Percentiles rank a stretch among this genome's conserved stretches.
Evolutionary conservation across 2,888 invertebrate genomes (phyloP).

Genomic region (Bimastos eiseni): DNA sequence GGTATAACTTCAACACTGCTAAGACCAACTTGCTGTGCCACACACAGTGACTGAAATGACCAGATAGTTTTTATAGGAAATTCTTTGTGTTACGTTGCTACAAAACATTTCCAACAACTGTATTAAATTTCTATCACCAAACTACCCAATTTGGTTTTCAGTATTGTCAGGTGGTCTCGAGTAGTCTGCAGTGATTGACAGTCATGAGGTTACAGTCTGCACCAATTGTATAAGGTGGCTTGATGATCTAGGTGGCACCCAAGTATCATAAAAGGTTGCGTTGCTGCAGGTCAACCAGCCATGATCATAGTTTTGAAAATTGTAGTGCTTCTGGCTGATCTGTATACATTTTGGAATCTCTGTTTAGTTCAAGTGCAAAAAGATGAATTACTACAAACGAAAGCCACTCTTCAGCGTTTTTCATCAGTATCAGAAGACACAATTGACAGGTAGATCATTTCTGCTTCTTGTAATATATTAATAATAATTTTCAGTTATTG

Average conservation of each 20-base stretch:
- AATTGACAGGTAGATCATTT: slow-evolving; percentile 22
- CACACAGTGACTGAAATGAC: neutral
- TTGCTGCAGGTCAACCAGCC: neutral
- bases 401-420: neutral
- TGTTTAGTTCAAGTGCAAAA: slow-evolving; percentile 7
- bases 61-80: neutral
- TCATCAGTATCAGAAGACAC: slow-evolving; percentile 21
- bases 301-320: neutral
- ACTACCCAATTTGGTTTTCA: neutral
- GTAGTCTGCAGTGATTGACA: neutral
- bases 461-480: neutral
- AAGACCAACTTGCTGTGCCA: neutral
- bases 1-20: neutral
- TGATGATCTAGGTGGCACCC: neutral
- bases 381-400: neutral
- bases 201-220: neutral
- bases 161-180: neutral
- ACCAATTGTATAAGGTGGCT: neutral
- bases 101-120: neutral
- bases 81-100: neutral
- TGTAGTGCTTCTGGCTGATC: neutral
- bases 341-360: neutral
- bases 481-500: neutral
- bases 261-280: too few species aligned
- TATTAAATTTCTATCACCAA: neutral